These are phyloP conservation scores for Platysteira castanea DNA, from an alignment of 2,113 vertebrate species.

Conservation along the genomic window DNA sequence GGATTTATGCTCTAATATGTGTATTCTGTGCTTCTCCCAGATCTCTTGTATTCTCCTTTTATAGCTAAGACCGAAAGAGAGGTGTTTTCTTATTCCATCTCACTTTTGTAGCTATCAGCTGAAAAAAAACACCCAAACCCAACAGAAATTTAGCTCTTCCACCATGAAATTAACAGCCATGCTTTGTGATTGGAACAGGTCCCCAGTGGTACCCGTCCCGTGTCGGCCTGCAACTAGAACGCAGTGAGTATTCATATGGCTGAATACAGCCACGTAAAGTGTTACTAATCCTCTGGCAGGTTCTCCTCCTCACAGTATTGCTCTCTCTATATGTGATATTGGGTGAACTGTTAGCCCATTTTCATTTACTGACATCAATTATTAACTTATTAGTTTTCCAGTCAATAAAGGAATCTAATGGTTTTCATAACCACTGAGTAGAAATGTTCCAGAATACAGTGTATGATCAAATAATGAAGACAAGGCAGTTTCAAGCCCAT, in stretches of 20 bases:
- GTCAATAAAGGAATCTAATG: neutral
- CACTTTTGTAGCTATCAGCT: neutral
- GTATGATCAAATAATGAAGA: neutral
- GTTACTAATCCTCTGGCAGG: neutral
- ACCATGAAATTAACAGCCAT: neutral
- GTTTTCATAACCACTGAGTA: neutral
- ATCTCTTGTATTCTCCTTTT: neutral
- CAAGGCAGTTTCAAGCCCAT: neutral
- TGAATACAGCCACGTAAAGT: neutral
- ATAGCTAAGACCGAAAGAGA: neutral
- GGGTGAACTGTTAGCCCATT: neutral
- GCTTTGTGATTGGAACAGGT: slow-evolving; percentile 62
- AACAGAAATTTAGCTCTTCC: neutral
- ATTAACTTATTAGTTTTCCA: neutral
- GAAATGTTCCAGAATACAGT: neutral
- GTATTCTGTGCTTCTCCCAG: neutral
- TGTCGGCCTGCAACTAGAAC: slow-evolving; percentile 73
- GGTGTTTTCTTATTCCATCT: neutral
- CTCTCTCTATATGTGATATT: rapidly evolving
- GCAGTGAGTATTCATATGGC: slow-evolving; percentile 63
- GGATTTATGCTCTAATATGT: neutral
- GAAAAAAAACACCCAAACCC: neutral
- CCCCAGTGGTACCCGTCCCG: slow-evolving; percentile 77
- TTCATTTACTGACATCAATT: neutral
- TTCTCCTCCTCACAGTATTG: neutral